These are phyloP conservation scores for Xerus inauris DNA, from an alignment of 2,113 vertebrate species.

Conservation along the genomic window DNA sequence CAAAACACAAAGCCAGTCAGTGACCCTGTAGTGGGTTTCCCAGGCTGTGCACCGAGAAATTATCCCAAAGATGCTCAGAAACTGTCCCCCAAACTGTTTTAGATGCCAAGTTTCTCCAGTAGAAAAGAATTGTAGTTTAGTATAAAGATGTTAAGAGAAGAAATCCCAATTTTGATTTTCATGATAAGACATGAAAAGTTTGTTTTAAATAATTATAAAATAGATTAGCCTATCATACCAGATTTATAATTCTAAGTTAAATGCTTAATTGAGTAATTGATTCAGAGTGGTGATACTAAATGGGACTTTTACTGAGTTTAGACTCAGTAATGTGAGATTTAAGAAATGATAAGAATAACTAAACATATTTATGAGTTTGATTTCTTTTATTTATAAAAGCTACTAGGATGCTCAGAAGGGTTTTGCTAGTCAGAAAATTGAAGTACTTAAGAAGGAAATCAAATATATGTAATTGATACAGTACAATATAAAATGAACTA, in stretches of 20 bases:
- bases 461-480: slow-evolving; percentile 36
- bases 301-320: background rate
- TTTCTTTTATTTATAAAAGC: slow-evolving; percentile 1
- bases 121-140: background rate
- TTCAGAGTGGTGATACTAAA: background rate
- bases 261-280: background rate
- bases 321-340: background rate
- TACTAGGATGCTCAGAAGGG: background rate
- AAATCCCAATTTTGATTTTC: background rate
- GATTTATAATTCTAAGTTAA: background rate
- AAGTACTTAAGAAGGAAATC: slow-evolving; percentile 27
- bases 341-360: background rate
- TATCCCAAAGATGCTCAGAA: background rate
- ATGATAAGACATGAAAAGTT: background rate
- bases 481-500: slow-evolving; percentile 16
- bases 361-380: background rate
- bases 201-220: background rate
- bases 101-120: background rate
- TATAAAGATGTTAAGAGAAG: background rate
- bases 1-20: background rate
- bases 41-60: background rate
- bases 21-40: background rate
- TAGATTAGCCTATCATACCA: background rate
- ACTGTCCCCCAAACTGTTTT: rapidly evolving
- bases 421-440: background rate